Evolutionary conservation across 2,888 invertebrate genomes (phyloP), one percentile per base, ranked within the genome.

Genomic region (Eupithecia inturbata): DNA sequence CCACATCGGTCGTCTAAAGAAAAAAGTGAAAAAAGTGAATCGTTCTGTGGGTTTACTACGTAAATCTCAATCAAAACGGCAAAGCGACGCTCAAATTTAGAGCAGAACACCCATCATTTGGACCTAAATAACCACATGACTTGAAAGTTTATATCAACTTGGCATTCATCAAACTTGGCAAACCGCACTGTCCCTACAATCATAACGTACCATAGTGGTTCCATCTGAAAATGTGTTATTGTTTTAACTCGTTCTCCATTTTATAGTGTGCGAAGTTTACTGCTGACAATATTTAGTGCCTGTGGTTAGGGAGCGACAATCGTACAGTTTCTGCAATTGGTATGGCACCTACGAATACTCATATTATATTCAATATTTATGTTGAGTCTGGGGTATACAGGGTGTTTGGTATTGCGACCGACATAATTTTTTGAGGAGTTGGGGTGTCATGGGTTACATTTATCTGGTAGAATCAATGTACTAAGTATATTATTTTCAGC

Each of bases 231-330:
- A 85, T 86, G 84, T 90, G 90, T 90, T 91, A 92, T 92, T 92
- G 91, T 92, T 91, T 92, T 88, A 89, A 88, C 86, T 86, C 83
- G 84, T 82, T 84, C 81, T 83, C 83, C 80, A 83, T 80, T 87
- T 89, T 89, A 88, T 86, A 80, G 82, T 79, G 77, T 79, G 79
- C 81, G 73, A 79, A 81, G 78, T 83, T 85, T 80, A 82, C 79
- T 63, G 79, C 80, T 80, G 82, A 82, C 85, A 85, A 86, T 88
- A 88, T 88, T 88, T 81, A 82, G 81, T 75, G 70, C 72, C 79
- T 75, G 75, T 72, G 75, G 75, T 73, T 75, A 69, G 49, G 63
- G n/a, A 36, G 36, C 67, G 33, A 67, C 68, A 70, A 67, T 71
- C n/a, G 60, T n/a, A 72, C 31, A 72, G 62, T 63, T 53, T 22